Evolutionary conservation across 2,113 vertebrate species (phyloP).

Genomic region (Oplegnathus fasciatus): DNA sequence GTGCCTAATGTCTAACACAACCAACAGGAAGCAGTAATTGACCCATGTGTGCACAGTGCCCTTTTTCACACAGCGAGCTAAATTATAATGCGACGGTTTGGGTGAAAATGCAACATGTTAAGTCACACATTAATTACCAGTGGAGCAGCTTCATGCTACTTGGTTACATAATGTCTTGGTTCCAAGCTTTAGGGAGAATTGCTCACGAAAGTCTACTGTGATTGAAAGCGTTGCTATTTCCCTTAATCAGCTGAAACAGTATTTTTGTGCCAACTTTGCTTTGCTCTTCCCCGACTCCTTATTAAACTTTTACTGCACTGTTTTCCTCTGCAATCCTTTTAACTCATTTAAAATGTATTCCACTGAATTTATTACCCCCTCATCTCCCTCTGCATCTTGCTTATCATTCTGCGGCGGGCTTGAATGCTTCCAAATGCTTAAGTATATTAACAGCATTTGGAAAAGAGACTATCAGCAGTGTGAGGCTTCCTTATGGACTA

Average conservation of each 20-base stretch:
- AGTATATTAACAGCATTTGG: constrained; percentile 53
- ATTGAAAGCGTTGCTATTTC: constrained; percentile 22
- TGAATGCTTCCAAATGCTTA: constrained; percentile 40
- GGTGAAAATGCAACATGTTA: neutral
- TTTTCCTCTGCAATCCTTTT: constrained; percentile 52
- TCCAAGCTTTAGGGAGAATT: constrained; percentile 26
- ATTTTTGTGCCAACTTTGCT: constrained; percentile 56
- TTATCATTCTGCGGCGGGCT: constrained; percentile 24
- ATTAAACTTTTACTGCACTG: constrained; percentile 67
- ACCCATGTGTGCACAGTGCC: neutral
- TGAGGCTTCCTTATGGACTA: constrained; percentile 51
- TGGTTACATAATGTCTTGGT: constrained; percentile 16
- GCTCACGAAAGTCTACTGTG: constrained; percentile 9
- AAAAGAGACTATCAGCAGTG: constrained; percentile 44
- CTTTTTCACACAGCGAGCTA: neutral
- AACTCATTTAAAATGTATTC: constrained; percentile 62
- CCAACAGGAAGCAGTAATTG: neutral
- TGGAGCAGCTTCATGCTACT: neutral
- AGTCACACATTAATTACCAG: constrained; percentile 26
- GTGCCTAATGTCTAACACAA: neutral
- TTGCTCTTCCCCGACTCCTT: constrained; percentile 37
- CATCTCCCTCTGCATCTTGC: constrained; percentile 13
- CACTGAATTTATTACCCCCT: constrained; percentile 45
- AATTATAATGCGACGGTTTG: neutral
- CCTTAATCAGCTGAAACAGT: constrained; percentile 49